Evolutionary conservation across 2,888 invertebrate genomes (phyloP), one percentile per base, ranked within the genome.

Genomic region (Syritta pipiens): DNA sequence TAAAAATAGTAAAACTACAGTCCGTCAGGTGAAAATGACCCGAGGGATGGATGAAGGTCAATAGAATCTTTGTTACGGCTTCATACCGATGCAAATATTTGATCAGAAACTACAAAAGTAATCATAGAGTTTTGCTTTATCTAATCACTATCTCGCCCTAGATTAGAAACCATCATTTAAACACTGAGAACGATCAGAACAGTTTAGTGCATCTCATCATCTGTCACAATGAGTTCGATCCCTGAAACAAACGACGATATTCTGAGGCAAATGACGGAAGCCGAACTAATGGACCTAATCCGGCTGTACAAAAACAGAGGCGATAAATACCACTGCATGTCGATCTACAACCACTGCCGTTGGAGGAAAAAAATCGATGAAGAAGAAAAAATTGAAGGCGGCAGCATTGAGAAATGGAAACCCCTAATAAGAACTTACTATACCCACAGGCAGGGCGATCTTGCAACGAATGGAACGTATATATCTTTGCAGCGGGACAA

Each of bases 341-440:
- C 86, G 2, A 75, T 88, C 6, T 85, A 85, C 63, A 88, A 85
- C 53, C 87, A 87, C 55, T 81, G 82, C 2, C 86, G 85, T 55
- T 88, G 87, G 88, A 84, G 84, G 68, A 72, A 60, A 3, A 82
- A 86, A 65, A 55, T 87, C 19, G n/a, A n/a, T n/a, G n/a, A n/a
- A n/a, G n/a, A n/a, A n/a, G 22, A 55, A 22, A 14, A 60, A 65
- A 6, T 44, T 65, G 69, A 82, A 6, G 67, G 81, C 1, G 10
- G 32, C 0, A 12, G 37, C 5, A 42, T 32, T 14, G 63, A 83
- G 17, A 51, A 63, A 1, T 84, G 82, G 79, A 81, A 82, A 5
- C 83, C 85, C 12, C 69, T 88, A 75, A 83, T 83, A 2, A 87
- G 85, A 46, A 68, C 53, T 1, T 87, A 86, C 65, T 87, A 83